phyloP scores from a whole-genome alignment of 1,140 invertebrate genomes.

The Drosophila guanche region DNA sequence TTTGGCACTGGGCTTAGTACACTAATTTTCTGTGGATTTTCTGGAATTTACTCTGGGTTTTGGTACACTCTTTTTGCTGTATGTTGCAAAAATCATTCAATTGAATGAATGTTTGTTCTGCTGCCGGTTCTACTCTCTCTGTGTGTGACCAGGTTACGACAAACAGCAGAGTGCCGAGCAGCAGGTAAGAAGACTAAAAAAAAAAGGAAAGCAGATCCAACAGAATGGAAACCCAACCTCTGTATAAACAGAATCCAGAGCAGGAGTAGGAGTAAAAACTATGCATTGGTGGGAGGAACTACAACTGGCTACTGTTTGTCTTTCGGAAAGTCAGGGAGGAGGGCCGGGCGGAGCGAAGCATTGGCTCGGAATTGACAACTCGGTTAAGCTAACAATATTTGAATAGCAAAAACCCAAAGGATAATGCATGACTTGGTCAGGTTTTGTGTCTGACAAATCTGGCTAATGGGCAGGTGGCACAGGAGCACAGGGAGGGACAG shows the following conservation, averaged over 20 bases:
- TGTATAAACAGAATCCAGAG: slow-evolving; percentile 66
- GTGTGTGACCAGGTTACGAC: slow-evolving; percentile 65
- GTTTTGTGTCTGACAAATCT: slow-evolving; percentile 38
- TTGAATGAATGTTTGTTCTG: slow-evolving; percentile 73
- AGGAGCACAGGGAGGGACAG: background rate
- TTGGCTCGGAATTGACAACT: slow-evolving; percentile 74
- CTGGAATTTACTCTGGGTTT: background rate
- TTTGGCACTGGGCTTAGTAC: background rate
- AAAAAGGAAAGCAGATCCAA: slow-evolving; percentile 2
- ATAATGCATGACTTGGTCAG: slow-evolving; percentile 55
- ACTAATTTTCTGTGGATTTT: background rate
- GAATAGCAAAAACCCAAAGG: slow-evolving; percentile 62
- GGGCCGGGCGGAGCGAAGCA: slow-evolving; percentile 37
- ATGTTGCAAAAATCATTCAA: slow-evolving; percentile 60
- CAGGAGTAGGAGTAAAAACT: slow-evolving; percentile 43
- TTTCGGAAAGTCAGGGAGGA: slow-evolving; percentile 32
- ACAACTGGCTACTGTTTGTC: slow-evolving; percentile 48
- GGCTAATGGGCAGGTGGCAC: slow-evolving; percentile 34
- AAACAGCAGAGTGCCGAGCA: slow-evolving; percentile 27
- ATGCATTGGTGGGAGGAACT: slow-evolving; percentile 46
- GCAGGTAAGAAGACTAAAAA: background rate
- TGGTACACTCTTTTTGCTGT: background rate
- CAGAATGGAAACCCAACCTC: slow-evolving; percentile 41
- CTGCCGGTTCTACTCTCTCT: slow-evolving; percentile 45
- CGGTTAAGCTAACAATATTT: slow-evolving; percentile 77